Percentiles rank a stretch among this genome's conserved stretches.
phyloP scores from a whole-genome alignment of 1,140 invertebrate genomes.

The Tetramorium simillimum region DNA sequence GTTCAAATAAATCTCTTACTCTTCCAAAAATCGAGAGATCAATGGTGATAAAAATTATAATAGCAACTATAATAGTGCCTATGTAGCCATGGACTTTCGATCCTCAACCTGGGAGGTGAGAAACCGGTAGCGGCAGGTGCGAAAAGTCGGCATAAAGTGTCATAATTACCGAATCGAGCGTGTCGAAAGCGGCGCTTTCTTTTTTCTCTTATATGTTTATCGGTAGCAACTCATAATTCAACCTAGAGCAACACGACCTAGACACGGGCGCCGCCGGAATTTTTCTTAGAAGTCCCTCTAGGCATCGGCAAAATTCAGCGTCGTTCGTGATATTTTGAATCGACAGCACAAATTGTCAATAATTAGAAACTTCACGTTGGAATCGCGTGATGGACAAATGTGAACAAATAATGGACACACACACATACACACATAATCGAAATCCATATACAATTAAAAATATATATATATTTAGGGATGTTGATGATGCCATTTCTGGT shows the following conservation, averaged over 20 bases:
- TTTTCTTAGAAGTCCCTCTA: neutral
- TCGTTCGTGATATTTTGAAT: neutral
- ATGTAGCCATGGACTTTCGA: neutral
- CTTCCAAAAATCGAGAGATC: neutral
- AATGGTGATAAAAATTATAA: neutral
- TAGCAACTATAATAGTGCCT: neutral
- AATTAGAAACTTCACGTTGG: neutral
- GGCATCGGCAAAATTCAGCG: neutral
- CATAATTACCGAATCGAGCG: constrained; percentile 65
- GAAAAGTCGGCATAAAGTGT: constrained; percentile 54
- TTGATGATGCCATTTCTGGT: no score
- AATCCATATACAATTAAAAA: no score
- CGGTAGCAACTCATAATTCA: constrained; percentile 25
- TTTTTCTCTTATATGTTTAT: constrained; percentile 21
- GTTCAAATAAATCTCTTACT: neutral
- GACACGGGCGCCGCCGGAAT: neutral
- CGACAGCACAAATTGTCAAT: neutral
- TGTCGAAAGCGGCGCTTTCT: constrained; percentile 51
- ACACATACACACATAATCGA: no score
- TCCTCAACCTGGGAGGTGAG: constrained; percentile 2
- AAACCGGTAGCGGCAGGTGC: constrained; percentile 56
- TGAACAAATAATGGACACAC: no score
- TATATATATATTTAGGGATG: no score
- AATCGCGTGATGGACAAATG: neutral
- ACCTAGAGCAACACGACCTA: constrained; percentile 27